phyloP scores from a whole-genome alignment of 1,140 invertebrate genomes.

The Mycetomoellerius zeteki region DNA sequence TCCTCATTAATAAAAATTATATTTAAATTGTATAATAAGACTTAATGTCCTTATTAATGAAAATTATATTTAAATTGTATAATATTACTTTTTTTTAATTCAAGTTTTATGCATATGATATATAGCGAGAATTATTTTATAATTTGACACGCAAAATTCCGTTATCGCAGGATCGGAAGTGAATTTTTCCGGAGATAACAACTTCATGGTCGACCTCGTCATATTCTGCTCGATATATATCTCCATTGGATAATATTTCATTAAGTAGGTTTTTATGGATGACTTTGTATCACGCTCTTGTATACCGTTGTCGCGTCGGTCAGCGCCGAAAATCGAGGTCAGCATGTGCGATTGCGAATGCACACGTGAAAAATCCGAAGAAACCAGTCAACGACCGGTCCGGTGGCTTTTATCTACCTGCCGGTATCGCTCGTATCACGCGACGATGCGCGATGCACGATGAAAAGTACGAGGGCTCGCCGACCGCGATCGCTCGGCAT shows the following conservation, averaged over 20 bases:
- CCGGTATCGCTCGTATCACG: conserved; percentile 21
- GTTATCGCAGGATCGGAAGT: background rate
- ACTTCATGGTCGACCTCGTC: background rate
- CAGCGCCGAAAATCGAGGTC: conserved; percentile 68
- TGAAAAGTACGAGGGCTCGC: background rate
- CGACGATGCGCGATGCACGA: background rate
- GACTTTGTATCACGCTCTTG: background rate
- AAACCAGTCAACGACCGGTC: conserved; percentile 71
- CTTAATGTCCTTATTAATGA: too few relatives aligned
- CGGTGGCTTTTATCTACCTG: background rate
- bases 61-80: too few relatives aligned
- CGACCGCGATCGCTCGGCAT: conserved; percentile 17
- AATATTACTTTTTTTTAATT: too few relatives aligned
- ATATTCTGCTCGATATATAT: background rate
- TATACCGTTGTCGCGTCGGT: background rate
- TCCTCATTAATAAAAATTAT: too few relatives aligned
- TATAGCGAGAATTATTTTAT: background rate
- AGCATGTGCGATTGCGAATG: conserved; percentile 34
- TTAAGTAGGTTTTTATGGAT: background rate
- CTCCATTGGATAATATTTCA: background rate
- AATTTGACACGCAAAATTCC: background rate
- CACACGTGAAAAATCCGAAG: conserved; percentile 69
- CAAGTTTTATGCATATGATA: background rate
- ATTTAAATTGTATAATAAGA: too few relatives aligned
- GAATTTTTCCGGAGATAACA: too few relatives aligned